phyloP scores from a whole-genome alignment of 1,140 invertebrate species.

The Apis cerana region DNA sequence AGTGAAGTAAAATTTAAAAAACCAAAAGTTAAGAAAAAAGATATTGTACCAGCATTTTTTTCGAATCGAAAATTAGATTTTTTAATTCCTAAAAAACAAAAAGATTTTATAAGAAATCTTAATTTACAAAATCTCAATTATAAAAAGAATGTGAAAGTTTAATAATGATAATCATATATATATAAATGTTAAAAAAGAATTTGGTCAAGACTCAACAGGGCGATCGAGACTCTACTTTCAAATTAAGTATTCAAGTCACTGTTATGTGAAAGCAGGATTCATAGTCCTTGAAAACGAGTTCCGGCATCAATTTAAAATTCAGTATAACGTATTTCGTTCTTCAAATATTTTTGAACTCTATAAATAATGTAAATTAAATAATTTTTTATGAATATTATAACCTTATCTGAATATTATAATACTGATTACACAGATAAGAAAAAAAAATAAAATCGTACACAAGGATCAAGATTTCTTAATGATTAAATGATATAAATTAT shows the following conservation, averaged over 20 bases:
- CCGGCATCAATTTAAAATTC: conserved; percentile 11
- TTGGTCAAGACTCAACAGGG: not conserved
- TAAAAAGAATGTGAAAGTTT: not conserved
- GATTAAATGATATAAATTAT: not conserved
- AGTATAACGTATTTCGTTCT: not conserved
- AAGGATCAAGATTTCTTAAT: not conserved
- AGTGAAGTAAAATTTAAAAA: not conserved
- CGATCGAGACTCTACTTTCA: not conserved
- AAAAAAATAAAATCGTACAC: not conserved
- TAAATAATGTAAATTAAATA: too few species aligned
- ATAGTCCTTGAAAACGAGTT: conserved; percentile 60
- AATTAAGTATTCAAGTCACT: conserved; percentile 11
- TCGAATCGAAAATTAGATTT: not conserved
- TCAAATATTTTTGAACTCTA: not conserved
- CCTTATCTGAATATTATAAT: not conserved
- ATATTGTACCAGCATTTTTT: not conserved
- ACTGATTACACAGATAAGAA: not conserved
- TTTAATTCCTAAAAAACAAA: not conserved
- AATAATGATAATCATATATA: too few species aligned
- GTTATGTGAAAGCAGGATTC: conserved; percentile 24
- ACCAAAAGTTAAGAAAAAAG: not conserved
- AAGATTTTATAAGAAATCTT: too few species aligned
- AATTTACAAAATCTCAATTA: too few species aligned
- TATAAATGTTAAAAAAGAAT: too few species aligned
- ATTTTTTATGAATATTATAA: not conserved